Evolutionary conservation across 2,888 invertebrate species (phyloP).

Genomic region (Ceratothoa steindachneri): DNA sequence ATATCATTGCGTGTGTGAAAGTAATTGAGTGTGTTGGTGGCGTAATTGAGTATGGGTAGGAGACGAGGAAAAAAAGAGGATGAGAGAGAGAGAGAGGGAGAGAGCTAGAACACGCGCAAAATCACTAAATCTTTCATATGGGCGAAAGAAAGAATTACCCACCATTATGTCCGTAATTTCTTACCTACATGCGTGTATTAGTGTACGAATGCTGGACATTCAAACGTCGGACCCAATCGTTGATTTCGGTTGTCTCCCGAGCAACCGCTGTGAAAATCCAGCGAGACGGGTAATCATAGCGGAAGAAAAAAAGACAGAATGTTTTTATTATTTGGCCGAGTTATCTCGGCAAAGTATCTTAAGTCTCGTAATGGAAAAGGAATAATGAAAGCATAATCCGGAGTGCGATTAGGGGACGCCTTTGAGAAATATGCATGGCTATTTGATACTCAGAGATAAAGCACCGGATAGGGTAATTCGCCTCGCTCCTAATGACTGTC

Average conservation of each 20-base stretch:
- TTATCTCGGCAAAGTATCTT: background rate
- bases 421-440: conserved; percentile 10
- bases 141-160: too few species aligned
- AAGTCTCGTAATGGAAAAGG: conserved; percentile 6
- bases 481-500: background rate
- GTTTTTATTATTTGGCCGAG: background rate
- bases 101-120: too few species aligned
- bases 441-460: conserved; percentile 2
- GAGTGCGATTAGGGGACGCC: background rate
- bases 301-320: background rate
- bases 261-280: too few species aligned
- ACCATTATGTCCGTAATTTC: too few species aligned
- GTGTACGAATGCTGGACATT: too few species aligned
- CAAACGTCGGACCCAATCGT: too few species aligned
- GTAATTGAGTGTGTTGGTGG: too few species aligned
- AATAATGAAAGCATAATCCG: conserved; percentile 5
- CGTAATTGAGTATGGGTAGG: too few species aligned
- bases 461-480: conserved; percentile 6
- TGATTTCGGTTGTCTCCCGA: too few species aligned
- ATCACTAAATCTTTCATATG: too few species aligned
- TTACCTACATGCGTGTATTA: too few species aligned
- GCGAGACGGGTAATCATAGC: too few species aligned
- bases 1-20: conserved; percentile 12
- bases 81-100: conserved; percentile 15
- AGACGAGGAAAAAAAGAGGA: conserved; percentile 13